phyloP scores from a whole-genome alignment of 2,113 vertebrate species.

The Colius striatus region DNA sequence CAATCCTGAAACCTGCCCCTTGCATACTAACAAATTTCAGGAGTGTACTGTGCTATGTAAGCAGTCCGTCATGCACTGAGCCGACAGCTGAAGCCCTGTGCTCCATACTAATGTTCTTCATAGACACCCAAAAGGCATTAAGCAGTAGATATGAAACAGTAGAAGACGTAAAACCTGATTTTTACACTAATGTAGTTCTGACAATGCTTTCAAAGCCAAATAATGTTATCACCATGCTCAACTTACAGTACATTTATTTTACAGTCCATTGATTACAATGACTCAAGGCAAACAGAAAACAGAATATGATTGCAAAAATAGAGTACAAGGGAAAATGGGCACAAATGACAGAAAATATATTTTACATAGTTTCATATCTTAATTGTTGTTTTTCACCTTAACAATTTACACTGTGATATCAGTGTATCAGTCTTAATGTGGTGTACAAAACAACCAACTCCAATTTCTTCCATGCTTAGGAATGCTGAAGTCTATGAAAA shows the following conservation, averaged over 20 bases:
- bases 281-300: slow-evolving; percentile 8
- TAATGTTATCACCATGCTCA: slow-evolving; percentile 13
- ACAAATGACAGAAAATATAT: slow-evolving; percentile 25
- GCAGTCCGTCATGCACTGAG: background rate
- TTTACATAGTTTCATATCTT: slow-evolving; percentile 2
- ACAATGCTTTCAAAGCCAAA: slow-evolving; percentile 20
- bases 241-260: slow-evolving; percentile 41
- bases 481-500: background rate
- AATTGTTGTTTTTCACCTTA: slow-evolving; percentile 23
- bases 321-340: background rate
- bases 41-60: background rate
- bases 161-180: background rate
- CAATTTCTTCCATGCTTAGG: background rate
- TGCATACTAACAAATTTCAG: slow-evolving; percentile 56
- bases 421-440: background rate
- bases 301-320: background rate
- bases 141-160: background rate
- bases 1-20: background rate
- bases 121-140: background rate
- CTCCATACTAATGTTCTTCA: background rate
- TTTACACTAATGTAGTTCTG: background rate
- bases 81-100: background rate
- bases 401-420: background rate
- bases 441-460: background rate
- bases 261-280: slow-evolving; percentile 49